Percentiles rank a stretch among this genome's conserved stretches.
phyloP scores from a whole-genome alignment of 1,140 invertebrate genomes.

The Tachypleus tridentatus region DNA sequence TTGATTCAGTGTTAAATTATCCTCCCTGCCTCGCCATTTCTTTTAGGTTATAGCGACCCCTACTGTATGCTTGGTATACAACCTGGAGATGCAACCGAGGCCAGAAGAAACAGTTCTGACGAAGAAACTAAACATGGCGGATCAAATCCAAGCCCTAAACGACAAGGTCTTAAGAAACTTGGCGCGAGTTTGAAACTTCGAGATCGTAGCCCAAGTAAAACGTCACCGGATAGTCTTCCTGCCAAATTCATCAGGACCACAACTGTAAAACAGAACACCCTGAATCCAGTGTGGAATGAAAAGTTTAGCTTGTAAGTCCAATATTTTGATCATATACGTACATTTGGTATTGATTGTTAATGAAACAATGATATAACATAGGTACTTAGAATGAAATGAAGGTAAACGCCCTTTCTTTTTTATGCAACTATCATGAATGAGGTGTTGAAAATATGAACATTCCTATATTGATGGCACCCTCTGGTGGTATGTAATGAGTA shows the following conservation, averaged over 20 bases:
- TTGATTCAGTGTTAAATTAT: too few relatives aligned
- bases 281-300: constrained; percentile 91
- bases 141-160: constrained; percentile 2
- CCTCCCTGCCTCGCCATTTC: neutral
- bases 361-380: too few relatives aligned
- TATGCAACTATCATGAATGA: too few relatives aligned
- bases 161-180: constrained; percentile 14
- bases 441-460: too few relatives aligned
- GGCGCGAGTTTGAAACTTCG: constrained; percentile 45
- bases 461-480: too few relatives aligned
- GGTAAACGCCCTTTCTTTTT: too few relatives aligned
- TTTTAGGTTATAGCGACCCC: constrained; percentile 82
- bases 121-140: constrained; percentile 6
- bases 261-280: constrained; percentile 75
- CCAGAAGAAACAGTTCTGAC: constrained; percentile 19
- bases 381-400: too few relatives aligned
- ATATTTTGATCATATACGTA: too few relatives aligned
- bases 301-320: constrained; percentile 86
- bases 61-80: constrained; percentile 92
- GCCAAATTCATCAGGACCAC: constrained; percentile 89
- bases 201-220: constrained; percentile 22
- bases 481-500: too few relatives aligned
- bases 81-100: constrained; percentile 29
- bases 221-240: constrained; percentile 48
- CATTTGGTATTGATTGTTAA: too few relatives aligned